Base-by-base conservation (phyloP, 2,888 invertebrate species). In the Caenorhabditis angaria region DNA sequence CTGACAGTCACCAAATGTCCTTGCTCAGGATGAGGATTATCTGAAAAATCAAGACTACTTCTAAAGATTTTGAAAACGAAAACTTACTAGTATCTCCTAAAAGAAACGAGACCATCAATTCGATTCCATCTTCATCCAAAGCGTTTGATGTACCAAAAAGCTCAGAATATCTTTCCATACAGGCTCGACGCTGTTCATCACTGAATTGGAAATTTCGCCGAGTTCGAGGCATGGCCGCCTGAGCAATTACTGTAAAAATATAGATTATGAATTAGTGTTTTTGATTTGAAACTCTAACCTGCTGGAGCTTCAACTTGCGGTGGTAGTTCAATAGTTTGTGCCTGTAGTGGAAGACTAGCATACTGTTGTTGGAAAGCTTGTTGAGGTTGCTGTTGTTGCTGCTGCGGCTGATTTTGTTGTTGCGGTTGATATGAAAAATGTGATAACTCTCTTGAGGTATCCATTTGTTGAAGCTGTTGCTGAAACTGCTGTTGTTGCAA, bases 1-100 rank as follows among this genome's bases (percentile, higher is more conserved):
- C 47, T 60, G 18, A 60, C 25, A 25, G 60, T 60, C 8, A 60
- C 22, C 22, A 60, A 24, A 8, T 60, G 35, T 5, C 60, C 60
- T 20, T 47, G 18, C 4, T 60, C 60, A 10, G 60, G 60, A 18
- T 48, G 29, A 5, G 60, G 60, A 28, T 60, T 60, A 14, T n/a
- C 60, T 60, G 48, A 48, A 60, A 60, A 29, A n/a, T n/a, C n/a
- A n/a, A n/a, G n/a, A n/a, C n/a, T n/a, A n/a, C n/a, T n/a, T n/a
- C n/a, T n/a, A 3, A 41, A 41, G 18, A 41, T 2, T 18, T 41
- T 18, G 10, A 41, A n/a, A n/a, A 12, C 6, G 14, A 41, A 41
- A 14, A 12, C 41, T 41, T 41, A 41, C 41, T 41, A 18, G 41
- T 41, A 41, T 41, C 18, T 41, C 41, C 41, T 18, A 2, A 41